Base-by-base conservation (phyloP, 2,797 vertebrate genomes). In the Phrynocephalus guinanensis region DNA sequence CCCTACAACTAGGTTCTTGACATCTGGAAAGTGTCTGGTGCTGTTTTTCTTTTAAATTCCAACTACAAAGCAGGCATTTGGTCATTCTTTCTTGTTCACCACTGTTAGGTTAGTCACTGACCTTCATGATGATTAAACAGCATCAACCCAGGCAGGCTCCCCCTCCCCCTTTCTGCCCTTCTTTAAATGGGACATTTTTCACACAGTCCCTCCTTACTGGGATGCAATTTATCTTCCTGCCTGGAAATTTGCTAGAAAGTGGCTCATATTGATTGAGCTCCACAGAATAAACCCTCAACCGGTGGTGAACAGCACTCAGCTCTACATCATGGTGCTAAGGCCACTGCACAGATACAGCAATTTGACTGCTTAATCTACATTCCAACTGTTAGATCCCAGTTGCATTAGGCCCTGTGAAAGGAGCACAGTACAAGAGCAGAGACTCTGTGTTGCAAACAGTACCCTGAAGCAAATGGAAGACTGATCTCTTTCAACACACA, bases 331-430 rank as follows among this genome's bases (percentile, higher is more conserved):
- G 83, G 83, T 0, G 1, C 72, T 26, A 5, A 68, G 1, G 0
- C 10, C 84, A 52, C 71, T 5, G 8, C 72, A 26, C 24, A 18
- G 86, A 33, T 1, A 38, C 90, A 83, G 44, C 80, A 92, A 91
- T 93, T 68, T 90, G 92, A 92, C 87, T 82, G 28, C 90, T 63
- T 90, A 48, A 94, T 89, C 91, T 67, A 26, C 92, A 88, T 75
- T 15, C 26, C 11, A 63, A 67, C 15, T 6, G 82, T 60, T 90
- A 86, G 38, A 18, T 86, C 87, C 82, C 67, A 87, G 84, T 83
- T 10, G 79, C 78, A 68, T 26, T 13, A 44, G 82, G 78, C 82
- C 67, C 20, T 11, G 0, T 90, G 90, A 94, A 93, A 88, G 91
- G 89, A 24, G 52, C 84, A 93, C 94, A 90, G 89, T 93, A 85